phyloP scores from a whole-genome alignment of 2,797 vertebrate genomes.

The Apogon hyalosoma region DNA sequence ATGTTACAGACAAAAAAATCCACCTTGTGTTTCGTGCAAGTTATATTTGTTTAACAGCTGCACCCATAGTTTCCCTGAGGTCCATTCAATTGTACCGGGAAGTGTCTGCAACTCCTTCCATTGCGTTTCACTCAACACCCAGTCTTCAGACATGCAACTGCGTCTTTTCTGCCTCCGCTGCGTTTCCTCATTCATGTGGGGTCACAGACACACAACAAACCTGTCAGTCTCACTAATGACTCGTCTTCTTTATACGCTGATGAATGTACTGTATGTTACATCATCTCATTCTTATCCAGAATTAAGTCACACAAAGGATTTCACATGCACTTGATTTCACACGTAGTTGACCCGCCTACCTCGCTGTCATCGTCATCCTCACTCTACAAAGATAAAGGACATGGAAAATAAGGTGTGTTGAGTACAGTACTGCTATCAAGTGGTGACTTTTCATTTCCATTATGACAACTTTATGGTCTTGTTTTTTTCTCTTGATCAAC shows the following conservation, averaged over 20 bases:
- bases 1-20: slow-evolving; percentile 2
- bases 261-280: slow-evolving; percentile 35
- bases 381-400: slow-evolving; percentile 84
- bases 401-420: slow-evolving; percentile 51
- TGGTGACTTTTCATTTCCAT: background rate
- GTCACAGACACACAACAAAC: slow-evolving; percentile 24
- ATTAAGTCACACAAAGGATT: slow-evolving; percentile 44
- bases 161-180: slow-evolving; percentile 12
- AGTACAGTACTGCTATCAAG: background rate
- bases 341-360: slow-evolving; percentile 83
- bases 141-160: slow-evolving; percentile 21
- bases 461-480: background rate
- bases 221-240: slow-evolving; percentile 29
- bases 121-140: slow-evolving; percentile 20
- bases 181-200: slow-evolving; percentile 47
- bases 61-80: background rate
- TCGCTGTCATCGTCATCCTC: slow-evolving; percentile 93
- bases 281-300: slow-evolving; percentile 13
- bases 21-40: background rate
- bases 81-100: slow-evolving; percentile 40
- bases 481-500: background rate
- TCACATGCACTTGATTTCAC: slow-evolving; percentile 47
- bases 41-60: slow-evolving; percentile 3
- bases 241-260: slow-evolving; percentile 18
- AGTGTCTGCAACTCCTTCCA: slow-evolving; percentile 8